These are phyloP conservation scores for Salpingus planirostris DNA, from an alignment of 2,888 invertebrate species.

Conservation along the genomic window DNA sequence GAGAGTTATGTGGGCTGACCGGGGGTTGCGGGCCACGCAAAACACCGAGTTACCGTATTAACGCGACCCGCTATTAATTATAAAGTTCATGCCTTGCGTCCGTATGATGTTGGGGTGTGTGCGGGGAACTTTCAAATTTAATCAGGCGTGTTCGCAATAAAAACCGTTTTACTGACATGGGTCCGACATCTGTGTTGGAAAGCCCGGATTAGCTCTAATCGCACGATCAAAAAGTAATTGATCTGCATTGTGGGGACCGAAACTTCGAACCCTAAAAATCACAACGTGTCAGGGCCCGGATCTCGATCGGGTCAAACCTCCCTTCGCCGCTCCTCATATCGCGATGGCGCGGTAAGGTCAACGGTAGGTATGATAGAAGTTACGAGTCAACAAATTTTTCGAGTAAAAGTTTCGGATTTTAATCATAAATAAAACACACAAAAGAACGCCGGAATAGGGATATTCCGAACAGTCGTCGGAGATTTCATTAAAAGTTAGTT, in stretches of 20 bases:
- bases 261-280: slow-evolving; percentile 25
- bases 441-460: no score
- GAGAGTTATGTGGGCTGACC: no score
- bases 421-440: no score
- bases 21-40: not conserved
- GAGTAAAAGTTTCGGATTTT: no score
- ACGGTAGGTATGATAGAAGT: no score
- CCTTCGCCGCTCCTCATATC: no score
- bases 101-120: slow-evolving; percentile 19
- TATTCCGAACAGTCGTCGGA: no score
- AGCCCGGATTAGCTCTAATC: slow-evolving; percentile 34
- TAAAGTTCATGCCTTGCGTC: slow-evolving; percentile 17
- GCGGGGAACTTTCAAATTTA: slow-evolving; percentile 29
- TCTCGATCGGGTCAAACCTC: slow-evolving; percentile 1
- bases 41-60: no score
- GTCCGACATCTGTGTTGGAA: slow-evolving; percentile 27
- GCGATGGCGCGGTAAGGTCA: no score
- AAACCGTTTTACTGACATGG: slow-evolving; percentile 30
- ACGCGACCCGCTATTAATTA: slow-evolving; percentile 22
- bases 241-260: slow-evolving; percentile 32
- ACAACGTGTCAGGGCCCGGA: slow-evolving; percentile 3
- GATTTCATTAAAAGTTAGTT: no score
- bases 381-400: no score
- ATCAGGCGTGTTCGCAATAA: slow-evolving; percentile 26
- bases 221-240: slow-evolving; percentile 36